Conservation (phyloP, 2,888 invertebrate species). For the Hypolimnas misippus region DNA sequence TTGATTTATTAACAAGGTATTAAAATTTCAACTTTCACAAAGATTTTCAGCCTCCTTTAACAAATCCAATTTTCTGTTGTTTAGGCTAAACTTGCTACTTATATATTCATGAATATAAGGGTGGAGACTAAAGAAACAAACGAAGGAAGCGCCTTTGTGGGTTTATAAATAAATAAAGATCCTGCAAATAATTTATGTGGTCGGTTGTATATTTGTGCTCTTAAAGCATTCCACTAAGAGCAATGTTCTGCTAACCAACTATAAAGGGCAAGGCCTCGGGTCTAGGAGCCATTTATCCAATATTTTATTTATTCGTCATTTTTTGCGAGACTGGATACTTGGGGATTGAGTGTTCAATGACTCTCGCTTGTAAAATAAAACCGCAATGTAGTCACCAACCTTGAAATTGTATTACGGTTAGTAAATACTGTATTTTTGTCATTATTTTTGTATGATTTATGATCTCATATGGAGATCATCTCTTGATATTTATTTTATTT, state of each 20-base stretch:
- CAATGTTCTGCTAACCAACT: constrained; percentile 47
- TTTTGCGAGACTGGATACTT: constrained; percentile 27
- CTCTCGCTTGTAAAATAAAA: constrained; percentile 13
- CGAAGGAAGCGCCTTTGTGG: too few relatives aligned
- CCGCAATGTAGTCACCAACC: neutral
- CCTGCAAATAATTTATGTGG: constrained; percentile 8
- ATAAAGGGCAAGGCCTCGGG: constrained; percentile 53
- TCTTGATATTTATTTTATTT: too few relatives aligned
- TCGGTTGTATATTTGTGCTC: constrained; percentile 24
- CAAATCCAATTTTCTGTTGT: too few relatives aligned
- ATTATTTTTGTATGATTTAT: too few relatives aligned
- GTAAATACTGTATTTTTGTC: neutral
- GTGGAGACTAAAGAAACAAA: too few relatives aligned
- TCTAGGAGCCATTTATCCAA: constrained; percentile 32
- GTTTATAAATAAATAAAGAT: neutral
- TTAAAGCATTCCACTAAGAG: constrained; percentile 32
- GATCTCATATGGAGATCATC: too few relatives aligned
- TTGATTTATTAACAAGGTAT: too few relatives aligned
- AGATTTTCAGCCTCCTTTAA: too few relatives aligned
- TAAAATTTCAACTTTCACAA: too few relatives aligned
- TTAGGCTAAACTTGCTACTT: too few relatives aligned
- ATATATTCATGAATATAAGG: too few relatives aligned
- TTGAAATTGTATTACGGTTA: constrained; percentile 12
- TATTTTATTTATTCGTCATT: constrained; percentile 34
- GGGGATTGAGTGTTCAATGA: constrained; percentile 13